Evolutionary conservation across 2,113 vertebrate species (phyloP).

Genomic region (Martes martes): DNA sequence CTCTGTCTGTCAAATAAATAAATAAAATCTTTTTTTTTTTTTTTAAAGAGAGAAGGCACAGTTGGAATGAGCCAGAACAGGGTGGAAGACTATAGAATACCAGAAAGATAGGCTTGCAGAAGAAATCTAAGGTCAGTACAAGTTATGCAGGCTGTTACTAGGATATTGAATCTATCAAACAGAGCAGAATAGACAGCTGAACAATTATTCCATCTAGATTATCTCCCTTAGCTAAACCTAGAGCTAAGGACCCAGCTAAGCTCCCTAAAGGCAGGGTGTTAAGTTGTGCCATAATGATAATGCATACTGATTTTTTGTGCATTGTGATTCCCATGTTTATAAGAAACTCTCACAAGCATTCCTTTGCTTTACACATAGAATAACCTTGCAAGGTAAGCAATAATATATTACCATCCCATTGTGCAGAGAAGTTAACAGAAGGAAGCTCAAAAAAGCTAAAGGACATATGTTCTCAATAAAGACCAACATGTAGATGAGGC

Average conservation of each 20-base stretch:
- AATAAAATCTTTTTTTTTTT: too few relatives aligned
- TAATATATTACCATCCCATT: neutral
- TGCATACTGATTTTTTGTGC: neutral
- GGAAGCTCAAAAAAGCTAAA: neutral
- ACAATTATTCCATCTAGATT: neutral
- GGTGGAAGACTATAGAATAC: neutral
- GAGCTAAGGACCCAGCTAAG: neutral
- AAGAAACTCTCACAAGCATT: neutral
- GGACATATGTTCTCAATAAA: neutral
- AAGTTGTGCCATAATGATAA: neutral
- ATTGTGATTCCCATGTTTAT: neutral
- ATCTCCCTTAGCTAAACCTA: neutral
- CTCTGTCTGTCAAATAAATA: too few relatives aligned
- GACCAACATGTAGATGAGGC: neutral
- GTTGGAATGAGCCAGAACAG: neutral
- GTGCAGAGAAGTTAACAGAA: constrained; percentile 5
- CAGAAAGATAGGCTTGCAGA: neutral
- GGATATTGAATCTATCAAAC: neutral
- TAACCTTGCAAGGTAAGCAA: neutral
- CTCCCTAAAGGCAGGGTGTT: neutral
- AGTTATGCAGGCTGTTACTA: neutral
- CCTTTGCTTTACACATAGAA: neutral
- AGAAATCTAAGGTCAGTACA: neutral
- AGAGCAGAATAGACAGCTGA: neutral
- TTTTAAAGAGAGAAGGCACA: neutral